phyloP scores from a whole-genome alignment of 92 coral and sea anemone species.

The Nematostella vectensis region DNA sequence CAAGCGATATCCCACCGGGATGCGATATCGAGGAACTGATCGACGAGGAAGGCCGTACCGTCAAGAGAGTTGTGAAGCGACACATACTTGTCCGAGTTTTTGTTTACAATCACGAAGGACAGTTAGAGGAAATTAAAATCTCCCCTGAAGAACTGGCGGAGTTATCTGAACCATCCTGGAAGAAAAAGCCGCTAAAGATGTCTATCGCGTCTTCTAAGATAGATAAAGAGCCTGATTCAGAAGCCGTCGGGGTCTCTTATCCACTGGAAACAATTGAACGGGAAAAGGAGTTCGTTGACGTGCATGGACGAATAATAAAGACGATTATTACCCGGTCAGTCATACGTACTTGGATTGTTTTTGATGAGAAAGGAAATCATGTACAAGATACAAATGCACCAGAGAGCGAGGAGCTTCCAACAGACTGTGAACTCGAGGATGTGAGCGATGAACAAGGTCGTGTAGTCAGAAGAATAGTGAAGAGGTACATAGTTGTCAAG shows the following conservation, averaged over 20 bases:
- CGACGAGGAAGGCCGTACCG: conserved; percentile 21
- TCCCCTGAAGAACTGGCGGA: no score
- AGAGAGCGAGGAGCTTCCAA: background rate
- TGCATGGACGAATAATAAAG: no score
- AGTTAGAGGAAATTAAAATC: conserved; percentile 14
- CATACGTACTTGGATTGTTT: no score
- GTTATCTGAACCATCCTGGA: no score
- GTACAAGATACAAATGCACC: no score
- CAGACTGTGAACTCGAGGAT: conserved; percentile 12
- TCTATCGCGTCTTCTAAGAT: conserved; percentile 51
- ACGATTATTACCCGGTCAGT: no score
- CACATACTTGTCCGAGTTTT: conserved; percentile 25
- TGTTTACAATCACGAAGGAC: conserved; percentile 15
- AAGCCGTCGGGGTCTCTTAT: no score
- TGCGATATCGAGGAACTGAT: conserved; percentile 14
- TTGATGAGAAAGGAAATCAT: no score
- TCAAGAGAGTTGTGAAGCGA: conserved; percentile 16
- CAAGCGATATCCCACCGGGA: conserved; percentile 13
- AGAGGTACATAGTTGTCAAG: conserved; percentile 1
- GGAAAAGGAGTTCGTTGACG: no score
- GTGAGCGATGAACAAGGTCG: conserved; percentile 23
- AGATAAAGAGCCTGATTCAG: conserved; percentile 36
- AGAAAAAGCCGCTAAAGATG: background rate
- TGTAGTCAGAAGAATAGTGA: conserved; percentile 17
- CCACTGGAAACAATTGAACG: no score